phyloP scores from a whole-genome alignment of 2,888 invertebrate species.

The Tromatobia lineatoria region DNA sequence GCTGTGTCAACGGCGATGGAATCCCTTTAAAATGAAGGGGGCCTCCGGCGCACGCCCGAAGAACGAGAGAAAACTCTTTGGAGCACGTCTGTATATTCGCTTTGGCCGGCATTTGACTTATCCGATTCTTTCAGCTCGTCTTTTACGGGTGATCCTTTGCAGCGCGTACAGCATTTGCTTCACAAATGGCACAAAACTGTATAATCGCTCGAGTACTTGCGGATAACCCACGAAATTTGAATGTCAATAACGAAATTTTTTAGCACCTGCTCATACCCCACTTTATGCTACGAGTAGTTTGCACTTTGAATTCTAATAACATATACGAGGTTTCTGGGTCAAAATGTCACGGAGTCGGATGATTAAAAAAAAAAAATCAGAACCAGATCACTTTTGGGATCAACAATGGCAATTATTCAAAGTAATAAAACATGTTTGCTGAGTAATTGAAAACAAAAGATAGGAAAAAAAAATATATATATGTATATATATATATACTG shows the following conservation, averaged over 20 bases:
- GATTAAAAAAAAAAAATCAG: background rate
- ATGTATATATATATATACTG: background rate
- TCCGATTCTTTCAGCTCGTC: constrained; percentile 3
- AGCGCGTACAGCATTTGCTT: background rate
- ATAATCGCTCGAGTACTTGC: background rate
- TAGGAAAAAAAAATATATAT: background rate
- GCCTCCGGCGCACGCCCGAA: background rate
- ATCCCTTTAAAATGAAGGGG: background rate
- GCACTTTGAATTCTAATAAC: constrained; percentile 29
- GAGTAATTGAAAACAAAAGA: background rate
- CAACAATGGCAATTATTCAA: background rate
- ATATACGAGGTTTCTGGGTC: background rate
- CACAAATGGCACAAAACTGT: background rate
- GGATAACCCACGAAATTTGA: constrained; percentile 35
- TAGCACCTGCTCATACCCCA: background rate
- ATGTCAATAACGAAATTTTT: constrained; percentile 44
- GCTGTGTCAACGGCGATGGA: constrained; percentile 22
- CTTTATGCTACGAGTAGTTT: background rate
- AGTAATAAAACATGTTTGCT: too few relatives aligned
- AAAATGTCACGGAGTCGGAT: background rate
- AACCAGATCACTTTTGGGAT: background rate
- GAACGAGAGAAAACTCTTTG: constrained; percentile 10
- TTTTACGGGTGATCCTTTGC: background rate
- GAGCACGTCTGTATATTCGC: background rate
- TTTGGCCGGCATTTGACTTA: constrained; percentile 2